Percentiles rank a stretch among this genome's conserved stretches.
Evolutionary conservation across 2,888 invertebrate species (phyloP).

Genomic region (Athrips mouffetella): DNA sequence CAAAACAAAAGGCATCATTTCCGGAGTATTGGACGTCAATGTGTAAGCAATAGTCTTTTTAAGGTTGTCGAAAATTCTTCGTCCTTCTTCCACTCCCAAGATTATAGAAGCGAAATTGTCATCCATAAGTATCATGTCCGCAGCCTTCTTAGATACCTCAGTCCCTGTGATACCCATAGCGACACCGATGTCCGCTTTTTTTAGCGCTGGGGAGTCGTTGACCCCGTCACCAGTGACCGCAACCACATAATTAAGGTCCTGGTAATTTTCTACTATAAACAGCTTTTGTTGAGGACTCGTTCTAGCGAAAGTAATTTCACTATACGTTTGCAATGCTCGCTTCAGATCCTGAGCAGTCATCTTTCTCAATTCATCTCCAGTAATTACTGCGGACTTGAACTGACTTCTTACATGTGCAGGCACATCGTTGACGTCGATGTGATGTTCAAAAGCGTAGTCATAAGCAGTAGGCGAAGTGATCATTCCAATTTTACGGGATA

Average conservation of each 20-base stretch:
- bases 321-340: conserved; percentile 75
- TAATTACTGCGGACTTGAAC: conserved; percentile 60
- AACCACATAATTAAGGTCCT: conserved; percentile 86
- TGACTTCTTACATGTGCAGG: conserved; percentile 62
- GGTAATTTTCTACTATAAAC: conserved; percentile 87
- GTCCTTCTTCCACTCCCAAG: conserved; percentile 88
- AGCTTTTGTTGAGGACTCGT: conserved; percentile 84
- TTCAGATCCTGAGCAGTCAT: conserved; percentile 78
- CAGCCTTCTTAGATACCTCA: conserved; percentile 91
- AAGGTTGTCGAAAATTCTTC: conserved; percentile 90
- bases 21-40: conserved; percentile 89
- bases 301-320: conserved; percentile 86
- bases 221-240: conserved; percentile 94
- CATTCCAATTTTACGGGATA: conserved; percentile 82
- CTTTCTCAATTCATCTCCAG: conserved; percentile 76
- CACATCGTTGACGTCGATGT: conserved; percentile 74
- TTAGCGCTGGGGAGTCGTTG: conserved; percentile 91
- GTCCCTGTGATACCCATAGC: conserved; percentile 89
- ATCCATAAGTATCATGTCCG: conserved; percentile 93
- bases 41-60: conserved; percentile 93
- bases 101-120: conserved; percentile 94
- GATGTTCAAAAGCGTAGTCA: conserved; percentile 82
- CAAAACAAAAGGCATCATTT: conserved; percentile 89
- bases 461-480: conserved; percentile 82
- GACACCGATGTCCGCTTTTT: conserved; percentile 90